Evolutionary conservation across 2,888 invertebrate genomes (phyloP).

Genomic region (Erpobdella octoculata): DNA sequence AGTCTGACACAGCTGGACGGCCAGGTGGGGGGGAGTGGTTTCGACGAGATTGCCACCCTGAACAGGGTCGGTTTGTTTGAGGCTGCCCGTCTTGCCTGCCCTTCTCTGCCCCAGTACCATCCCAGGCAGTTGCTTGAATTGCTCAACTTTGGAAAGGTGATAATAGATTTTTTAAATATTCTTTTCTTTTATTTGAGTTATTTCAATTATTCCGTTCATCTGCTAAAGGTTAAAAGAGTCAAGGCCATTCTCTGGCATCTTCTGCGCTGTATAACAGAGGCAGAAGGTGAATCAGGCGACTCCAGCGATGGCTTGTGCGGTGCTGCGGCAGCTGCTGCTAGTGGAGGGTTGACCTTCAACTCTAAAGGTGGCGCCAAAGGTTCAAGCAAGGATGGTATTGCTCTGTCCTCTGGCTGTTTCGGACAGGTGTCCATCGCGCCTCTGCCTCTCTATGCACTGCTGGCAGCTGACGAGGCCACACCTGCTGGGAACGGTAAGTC

Average conservation of each 20-base stretch:
- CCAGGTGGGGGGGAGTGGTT: no score
- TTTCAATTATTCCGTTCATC: not conserved
- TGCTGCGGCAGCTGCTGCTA: conserved; percentile 3
- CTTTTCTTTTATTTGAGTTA: not conserved
- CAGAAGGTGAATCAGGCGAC: conserved; percentile 36
- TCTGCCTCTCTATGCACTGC: conserved; percentile 85
- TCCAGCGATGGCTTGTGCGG: conserved; percentile 36
- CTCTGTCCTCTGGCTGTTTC: conserved; percentile 55
- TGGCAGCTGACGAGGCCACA: conserved; percentile 71
- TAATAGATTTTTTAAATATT: no score
- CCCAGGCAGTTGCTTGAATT: conserved; percentile 97
- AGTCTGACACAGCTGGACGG: no score
- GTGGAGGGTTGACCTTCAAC: conserved; percentile 9
- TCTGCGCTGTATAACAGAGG: conserved; percentile 63
- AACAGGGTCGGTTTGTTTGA: conserved; percentile 66
- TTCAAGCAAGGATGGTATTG: conserved; percentile 27
- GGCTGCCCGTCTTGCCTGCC: conserved; percentile 90
- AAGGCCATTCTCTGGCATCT: conserved; percentile 95
- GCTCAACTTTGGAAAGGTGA: conserved; percentile 87
- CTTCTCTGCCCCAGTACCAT: conserved; percentile 95
- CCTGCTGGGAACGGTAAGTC: conserved; percentile 21
- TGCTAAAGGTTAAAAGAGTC: conserved; percentile 71
- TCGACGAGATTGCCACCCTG: conserved; percentile 14
- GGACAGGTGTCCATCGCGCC: conserved; percentile 97
- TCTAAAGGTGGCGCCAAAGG: conserved; percentile 23